Conservation (phyloP, 1,140 invertebrate genomes). For the Sinella curviseta region DNA sequence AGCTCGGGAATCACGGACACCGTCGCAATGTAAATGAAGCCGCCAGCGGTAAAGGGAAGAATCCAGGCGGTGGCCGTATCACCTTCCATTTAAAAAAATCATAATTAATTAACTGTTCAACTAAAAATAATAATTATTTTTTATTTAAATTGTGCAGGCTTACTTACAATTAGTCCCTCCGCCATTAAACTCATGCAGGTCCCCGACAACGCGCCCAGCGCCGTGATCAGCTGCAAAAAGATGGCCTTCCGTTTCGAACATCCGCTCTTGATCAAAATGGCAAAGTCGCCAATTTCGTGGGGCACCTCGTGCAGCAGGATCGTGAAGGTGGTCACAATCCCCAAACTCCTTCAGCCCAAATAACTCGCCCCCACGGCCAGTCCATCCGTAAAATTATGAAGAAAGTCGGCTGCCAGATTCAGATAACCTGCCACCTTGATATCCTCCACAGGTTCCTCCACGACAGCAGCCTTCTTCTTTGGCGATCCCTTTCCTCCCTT, state of each 20-base stretch:
- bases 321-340: constrained; percentile 85
- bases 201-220: constrained; percentile 88
- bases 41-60: constrained; percentile 93
- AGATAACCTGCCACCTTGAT: constrained; percentile 92
- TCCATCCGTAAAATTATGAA: constrained; percentile 96
- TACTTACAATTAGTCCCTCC: constrained; percentile 65
- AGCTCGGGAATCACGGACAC: constrained; percentile 95
- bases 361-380: constrained; percentile 96
- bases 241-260: constrained; percentile 88
- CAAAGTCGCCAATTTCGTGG: constrained; percentile 98
- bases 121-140: neutral
- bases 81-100: constrained; percentile 56
- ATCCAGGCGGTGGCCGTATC: constrained; percentile 79
- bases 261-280: constrained; percentile 91
- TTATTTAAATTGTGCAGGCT: neutral
- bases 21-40: constrained; percentile 97
- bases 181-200: constrained; percentile 81
- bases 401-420: constrained; percentile 91
- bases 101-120: neutral
- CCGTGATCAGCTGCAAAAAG: constrained; percentile 86
- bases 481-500: neutral
- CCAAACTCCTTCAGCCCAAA: constrained; percentile 78
- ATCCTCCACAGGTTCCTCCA: constrained; percentile 55
- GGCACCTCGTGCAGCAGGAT: constrained; percentile 96
- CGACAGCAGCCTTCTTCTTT: constrained; percentile 19